Percentiles rank a stretch among this genome's conserved stretches.
Conservation (phyloP, 1,140 invertebrate genomes). For the Pentalonia nigronervosa region DNA sequence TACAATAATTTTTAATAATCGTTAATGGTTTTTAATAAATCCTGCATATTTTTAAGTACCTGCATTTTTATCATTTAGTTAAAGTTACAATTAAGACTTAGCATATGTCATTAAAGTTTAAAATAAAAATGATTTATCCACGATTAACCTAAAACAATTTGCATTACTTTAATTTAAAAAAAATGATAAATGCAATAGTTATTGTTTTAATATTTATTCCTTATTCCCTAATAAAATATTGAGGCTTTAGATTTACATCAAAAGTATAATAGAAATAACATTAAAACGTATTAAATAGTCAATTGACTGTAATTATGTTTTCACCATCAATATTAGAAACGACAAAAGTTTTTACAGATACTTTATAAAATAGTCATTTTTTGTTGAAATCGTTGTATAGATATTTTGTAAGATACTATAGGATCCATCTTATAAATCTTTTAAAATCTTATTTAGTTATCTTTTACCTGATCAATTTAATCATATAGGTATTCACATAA, state of each 20-base stretch:
- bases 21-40: neutral
- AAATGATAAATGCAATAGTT: no score
- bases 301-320: neutral
- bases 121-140: neutral
- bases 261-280: neutral
- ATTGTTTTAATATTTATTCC: no score
- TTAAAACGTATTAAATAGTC: neutral
- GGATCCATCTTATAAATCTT: neutral
- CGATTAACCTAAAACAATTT: neutral
- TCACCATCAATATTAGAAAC: neutral
- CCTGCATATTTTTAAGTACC: neutral
- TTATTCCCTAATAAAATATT: neutral
- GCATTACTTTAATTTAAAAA: no score
- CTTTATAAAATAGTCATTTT: neutral
- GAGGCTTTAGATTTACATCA: neutral
- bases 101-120: neutral
- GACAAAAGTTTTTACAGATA: neutral
- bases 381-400: neutral
- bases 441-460: neutral
- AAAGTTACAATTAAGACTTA: neutral
- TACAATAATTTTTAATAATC: neutral
- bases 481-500: neutral
- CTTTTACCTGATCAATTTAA: neutral
- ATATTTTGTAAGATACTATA: neutral
- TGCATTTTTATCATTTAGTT: neutral